Conservation (phyloP, 2,888 invertebrate genomes). For the Lasiommata megera region DNA sequence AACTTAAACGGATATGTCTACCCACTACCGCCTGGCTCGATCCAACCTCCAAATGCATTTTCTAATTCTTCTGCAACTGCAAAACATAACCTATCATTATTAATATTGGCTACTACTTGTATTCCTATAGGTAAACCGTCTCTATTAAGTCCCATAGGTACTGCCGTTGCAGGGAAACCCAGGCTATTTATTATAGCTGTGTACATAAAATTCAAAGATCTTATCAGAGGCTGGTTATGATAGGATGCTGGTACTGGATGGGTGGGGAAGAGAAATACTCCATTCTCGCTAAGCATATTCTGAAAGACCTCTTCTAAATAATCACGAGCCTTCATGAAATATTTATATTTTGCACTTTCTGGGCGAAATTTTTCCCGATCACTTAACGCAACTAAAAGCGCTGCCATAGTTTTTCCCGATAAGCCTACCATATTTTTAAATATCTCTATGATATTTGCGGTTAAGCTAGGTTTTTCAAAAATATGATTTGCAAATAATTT, state of each 20-base stretch:
- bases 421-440: slow-evolving; percentile 87
- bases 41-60: slow-evolving; percentile 95
- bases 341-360: slow-evolving; percentile 81
- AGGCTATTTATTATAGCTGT: slow-evolving; percentile 93
- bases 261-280: slow-evolving; percentile 93
- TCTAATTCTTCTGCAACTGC: slow-evolving; percentile 94
- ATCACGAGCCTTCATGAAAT: slow-evolving; percentile 82
- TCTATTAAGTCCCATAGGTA: slow-evolving; percentile 91
- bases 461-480: slow-evolving; percentile 82
- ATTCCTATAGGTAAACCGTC: slow-evolving; percentile 94
- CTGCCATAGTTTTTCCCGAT: slow-evolving; percentile 93
- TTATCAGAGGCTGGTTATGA: slow-evolving; percentile 91
- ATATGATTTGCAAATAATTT: slow-evolving; percentile 85
- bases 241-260: slow-evolving; percentile 94
- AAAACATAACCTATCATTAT: slow-evolving; percentile 92
- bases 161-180: slow-evolving; percentile 92
- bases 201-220: slow-evolving; percentile 92
- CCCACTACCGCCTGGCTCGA: slow-evolving; percentile 82
- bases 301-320: slow-evolving; percentile 83
- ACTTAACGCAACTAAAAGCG: slow-evolving; percentile 85
- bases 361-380: slow-evolving; percentile 83
- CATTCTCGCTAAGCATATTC: slow-evolving; percentile 90
- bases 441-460: slow-evolving; percentile 85
- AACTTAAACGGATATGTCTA: no score
- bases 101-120: slow-evolving; percentile 90